Base-by-base conservation (phyloP, 2,888 invertebrate species). In the Andrena camellia region DNA sequence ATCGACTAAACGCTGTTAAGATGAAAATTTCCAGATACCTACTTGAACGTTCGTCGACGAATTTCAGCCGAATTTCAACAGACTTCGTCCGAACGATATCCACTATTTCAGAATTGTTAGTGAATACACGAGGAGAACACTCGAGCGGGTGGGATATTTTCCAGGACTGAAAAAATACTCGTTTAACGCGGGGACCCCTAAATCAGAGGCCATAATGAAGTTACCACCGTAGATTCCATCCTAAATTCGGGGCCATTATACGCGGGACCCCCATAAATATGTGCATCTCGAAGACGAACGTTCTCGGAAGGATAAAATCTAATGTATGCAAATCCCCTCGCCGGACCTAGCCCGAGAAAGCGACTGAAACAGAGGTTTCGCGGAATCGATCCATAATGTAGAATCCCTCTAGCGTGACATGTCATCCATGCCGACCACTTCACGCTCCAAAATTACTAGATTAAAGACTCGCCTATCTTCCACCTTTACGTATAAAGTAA, bases 291-390 rank as follows among this genome's bases (percentile, higher is more conserved):
- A 90, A 91, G 92, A 93, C 89, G 91, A 89, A 92, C 91, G 91
- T 94, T 94, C 93, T 91, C 90, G 91, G 94, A 94, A 94, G 93
- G 93, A 94, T 94, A 93, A 94, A 92, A 92, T 92, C 91, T 93
- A 94, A 94, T 93, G 91, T 94, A 94, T 94, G 94, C 93, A 93
- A 94, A 94, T 94, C 94, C 93, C 75, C 71, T 63, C 81, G 67
- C 78, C 77, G 84, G 81, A 57, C 67, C 73, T 72, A 78, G 85
- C 71, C 73, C 87, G 82, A 79, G 84, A 81, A 79, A 86, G 76
- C 79, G 78, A 66, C 57, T 80, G 89, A 88, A 89, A 90, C 88
- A 84, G 84, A 78, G 85, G 84, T 81, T 91, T 90, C 91, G 89
- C 88, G 86, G 91, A 91, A 91, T 90, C 90, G 90, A 87, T 88